phyloP scores from a whole-genome alignment of 2,113 vertebrate species.

The Macroglossus sobrinus region DNA sequence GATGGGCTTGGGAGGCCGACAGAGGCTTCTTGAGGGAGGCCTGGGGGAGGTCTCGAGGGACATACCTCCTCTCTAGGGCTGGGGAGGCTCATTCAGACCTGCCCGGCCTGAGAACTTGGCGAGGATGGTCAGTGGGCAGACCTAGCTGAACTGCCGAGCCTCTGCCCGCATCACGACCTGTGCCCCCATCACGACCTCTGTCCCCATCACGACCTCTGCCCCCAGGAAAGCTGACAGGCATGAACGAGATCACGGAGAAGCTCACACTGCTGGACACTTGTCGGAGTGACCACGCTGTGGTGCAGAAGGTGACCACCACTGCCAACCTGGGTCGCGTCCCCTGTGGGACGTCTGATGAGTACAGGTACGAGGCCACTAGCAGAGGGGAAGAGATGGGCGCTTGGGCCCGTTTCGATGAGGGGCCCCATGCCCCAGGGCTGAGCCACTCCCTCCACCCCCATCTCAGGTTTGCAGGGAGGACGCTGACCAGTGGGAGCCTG shows the following conservation, averaged over 20 bases:
- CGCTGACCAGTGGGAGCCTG: constrained; percentile 91
- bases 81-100: background rate
- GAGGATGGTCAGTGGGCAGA: background rate
- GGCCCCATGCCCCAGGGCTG: background rate
- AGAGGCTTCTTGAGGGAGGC: background rate
- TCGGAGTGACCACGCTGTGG: constrained; percentile 88
- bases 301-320: constrained; percentile 89
- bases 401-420: background rate
- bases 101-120: background rate
- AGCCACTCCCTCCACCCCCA: rapidly evolving
- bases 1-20: background rate
- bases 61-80: no score
- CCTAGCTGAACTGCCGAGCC: no score
- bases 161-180: background rate
- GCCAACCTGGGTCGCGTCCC: constrained; percentile 95
- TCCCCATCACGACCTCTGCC: background rate
- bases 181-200: constrained; percentile 71
- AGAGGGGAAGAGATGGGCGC: background rate
- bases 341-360: constrained; percentile 92
- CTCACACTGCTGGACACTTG: constrained; percentile 85
- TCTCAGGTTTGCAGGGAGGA: constrained; percentile 93
- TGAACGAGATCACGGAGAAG: constrained; percentile 97
- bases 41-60: background rate
- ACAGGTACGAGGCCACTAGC: constrained; percentile 84
- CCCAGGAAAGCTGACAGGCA: constrained; percentile 95